Evolutionary conservation across 2,888 invertebrate species (phyloP).

Genomic region (Philonicus albiceps): DNA sequence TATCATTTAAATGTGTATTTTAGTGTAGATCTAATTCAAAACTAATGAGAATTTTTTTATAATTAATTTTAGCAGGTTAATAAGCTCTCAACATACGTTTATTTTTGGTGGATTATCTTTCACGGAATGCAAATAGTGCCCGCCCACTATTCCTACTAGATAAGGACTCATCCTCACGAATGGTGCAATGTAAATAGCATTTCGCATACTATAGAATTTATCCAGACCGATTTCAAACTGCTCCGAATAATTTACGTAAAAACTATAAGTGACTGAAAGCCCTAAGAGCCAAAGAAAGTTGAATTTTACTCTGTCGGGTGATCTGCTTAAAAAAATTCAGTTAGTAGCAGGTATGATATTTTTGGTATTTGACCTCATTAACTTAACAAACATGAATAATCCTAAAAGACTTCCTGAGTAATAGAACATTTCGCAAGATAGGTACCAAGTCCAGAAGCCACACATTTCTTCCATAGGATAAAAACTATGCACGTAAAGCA

Average conservation of each 20-base stretch:
- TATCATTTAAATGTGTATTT: too few species aligned
- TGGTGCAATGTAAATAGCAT: not conserved
- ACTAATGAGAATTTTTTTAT: too few species aligned
- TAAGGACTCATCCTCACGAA: not conserved
- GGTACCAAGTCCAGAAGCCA: not conserved
- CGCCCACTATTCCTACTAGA: not conserved
- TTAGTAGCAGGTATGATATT: not conserved
- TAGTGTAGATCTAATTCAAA: too few species aligned
- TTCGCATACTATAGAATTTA: not conserved
- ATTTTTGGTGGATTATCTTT: not conserved
- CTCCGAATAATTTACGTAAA: not conserved
- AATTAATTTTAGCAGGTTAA: not conserved
- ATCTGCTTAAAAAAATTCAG: not conserved
- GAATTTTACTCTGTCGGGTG: not conserved
- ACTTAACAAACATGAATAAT: not conserved
- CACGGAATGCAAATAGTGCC: not conserved
- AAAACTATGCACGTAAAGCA: not conserved
- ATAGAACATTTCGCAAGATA: conserved; percentile 8
- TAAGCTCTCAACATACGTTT: not conserved
- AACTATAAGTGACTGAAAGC: not conserved
- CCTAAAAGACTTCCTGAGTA: not conserved
- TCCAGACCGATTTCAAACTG: not conserved
- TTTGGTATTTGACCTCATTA: not conserved
- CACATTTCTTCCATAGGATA: not conserved
- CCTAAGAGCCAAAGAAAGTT: not conserved